These are phyloP conservation scores for Drosophila bunnanda DNA, from an alignment of 2,888 invertebrate genomes.

Conservation along the genomic window DNA sequence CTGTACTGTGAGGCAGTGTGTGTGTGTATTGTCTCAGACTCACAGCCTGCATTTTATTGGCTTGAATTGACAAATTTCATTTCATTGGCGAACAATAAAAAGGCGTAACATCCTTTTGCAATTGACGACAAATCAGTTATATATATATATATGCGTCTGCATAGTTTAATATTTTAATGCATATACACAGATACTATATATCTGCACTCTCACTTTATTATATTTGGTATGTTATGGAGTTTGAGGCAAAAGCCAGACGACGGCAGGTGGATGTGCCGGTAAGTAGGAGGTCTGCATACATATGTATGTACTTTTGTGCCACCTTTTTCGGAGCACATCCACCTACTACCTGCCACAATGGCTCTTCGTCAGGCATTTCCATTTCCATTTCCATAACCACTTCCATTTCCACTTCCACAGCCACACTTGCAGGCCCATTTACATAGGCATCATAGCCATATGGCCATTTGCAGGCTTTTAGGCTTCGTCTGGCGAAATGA, in stretches of 20 bases:
- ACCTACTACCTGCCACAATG: constrained; percentile 32
- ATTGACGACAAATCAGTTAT: constrained; percentile 1
- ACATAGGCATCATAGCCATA: constrained; percentile 9
- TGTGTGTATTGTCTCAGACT: constrained; percentile 4
- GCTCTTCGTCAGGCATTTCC: constrained; percentile 40
- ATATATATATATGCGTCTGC: constrained; percentile 12
- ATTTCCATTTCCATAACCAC: constrained; percentile 5
- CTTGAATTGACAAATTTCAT: constrained; percentile 67
- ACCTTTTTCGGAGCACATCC: constrained; percentile 2
- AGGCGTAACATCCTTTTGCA: constrained; percentile 53
- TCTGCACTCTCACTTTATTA: neutral
- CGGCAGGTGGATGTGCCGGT: constrained; percentile 18
- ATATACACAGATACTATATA: constrained; percentile 4
- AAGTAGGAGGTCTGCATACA: neutral
- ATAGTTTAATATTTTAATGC: constrained; percentile 8
- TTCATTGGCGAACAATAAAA: constrained; percentile 64
- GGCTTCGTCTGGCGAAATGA: constrained; percentile 45
- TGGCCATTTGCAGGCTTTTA: constrained; percentile 60
- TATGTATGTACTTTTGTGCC: neutral
- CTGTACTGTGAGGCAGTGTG: constrained; percentile 10
- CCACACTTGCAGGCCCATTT: constrained; percentile 21
- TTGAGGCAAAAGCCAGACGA: constrained; percentile 20
- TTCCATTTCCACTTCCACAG: neutral
- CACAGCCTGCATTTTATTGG: constrained; percentile 71
- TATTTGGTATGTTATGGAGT: neutral